Base-by-base conservation (phyloP, 2,797 vertebrate species). In the Scleropages formosus region DNA sequence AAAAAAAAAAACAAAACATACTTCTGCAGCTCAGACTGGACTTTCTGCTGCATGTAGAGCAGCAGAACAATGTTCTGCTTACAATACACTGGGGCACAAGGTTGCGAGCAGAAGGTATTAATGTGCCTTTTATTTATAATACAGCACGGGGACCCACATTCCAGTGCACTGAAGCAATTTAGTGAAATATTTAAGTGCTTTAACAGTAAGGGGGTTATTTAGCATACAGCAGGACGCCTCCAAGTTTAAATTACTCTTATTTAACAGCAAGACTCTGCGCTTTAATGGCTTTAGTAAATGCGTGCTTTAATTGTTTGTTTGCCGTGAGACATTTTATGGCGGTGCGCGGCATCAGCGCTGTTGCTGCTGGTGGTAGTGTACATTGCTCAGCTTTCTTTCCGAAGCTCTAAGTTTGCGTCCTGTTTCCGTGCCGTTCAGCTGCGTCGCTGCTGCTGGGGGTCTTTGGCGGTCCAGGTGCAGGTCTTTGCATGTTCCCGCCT, bases 41-140 rank as follows among this genome's bases (percentile, higher is more conserved):
- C 58, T 70, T 51, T 69, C 12, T 27, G 18, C 31, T n/a, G 44
- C 49, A 49, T n/a, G 18, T 72, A 51, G 39, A 58, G 56, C 15
- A 49, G 4, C 20, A 47, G 22, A 24, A 18, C 59, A 51, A 9
- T 44, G 59, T 18, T 62, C 6, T 69, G 18, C 8, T 62, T 22
- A 22, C 75, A 72, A 61, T 49, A 27, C 62, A 56, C 26, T 1
- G 70, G 53, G 26, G 26, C 51, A 20, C 64, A 63, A 65, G 71
- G 51, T 73, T 78, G n/a, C 77, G 59, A 66, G 64, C 66, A 10
- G 62, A 66, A 46, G 75, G 74, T 60, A 63, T 4, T 73, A 72
- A 80, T 80, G 20, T 82, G 62, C 80, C 72, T 77, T 83, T 75
- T 80, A 77, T 80, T 76, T 75, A 59, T 66, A 77, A 78, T 47